phyloP scores from a whole-genome alignment of 2,888 invertebrate genomes.

The Amphiduros pacificus region DNA sequence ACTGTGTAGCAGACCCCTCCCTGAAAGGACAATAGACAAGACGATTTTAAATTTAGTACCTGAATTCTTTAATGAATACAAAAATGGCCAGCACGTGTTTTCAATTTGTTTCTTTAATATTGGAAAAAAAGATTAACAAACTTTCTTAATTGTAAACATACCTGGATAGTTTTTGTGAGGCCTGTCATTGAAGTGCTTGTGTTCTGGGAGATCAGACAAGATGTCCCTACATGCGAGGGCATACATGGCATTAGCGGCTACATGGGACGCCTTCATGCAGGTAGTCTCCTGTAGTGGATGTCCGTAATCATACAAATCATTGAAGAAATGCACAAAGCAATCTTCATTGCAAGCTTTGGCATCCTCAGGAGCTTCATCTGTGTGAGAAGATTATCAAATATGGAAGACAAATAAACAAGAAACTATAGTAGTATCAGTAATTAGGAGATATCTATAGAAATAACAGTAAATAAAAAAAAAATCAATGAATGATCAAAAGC shows the following conservation, averaged over 20 bases:
- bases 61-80: no score
- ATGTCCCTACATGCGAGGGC: conserved; percentile 5
- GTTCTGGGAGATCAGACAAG: conserved; percentile 7
- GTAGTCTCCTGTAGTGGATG: neutral
- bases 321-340: neutral
- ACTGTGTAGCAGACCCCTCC: neutral
- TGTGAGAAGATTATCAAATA: no score
- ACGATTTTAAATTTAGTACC: no score
- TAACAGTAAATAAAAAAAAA: no score
- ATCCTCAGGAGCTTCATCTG: conserved; percentile 8
- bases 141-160: no score
- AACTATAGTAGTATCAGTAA: no score
- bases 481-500: no score
- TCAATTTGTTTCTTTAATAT: no score
- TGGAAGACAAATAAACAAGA: neutral
- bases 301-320: neutral
- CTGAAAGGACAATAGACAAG: neutral
- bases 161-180: neutral
- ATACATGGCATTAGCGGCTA: conserved; percentile 11
- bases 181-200: neutral
- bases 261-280: conserved; percentile 1
- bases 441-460: no score
- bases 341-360: conserved; percentile 10
- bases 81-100: no score
- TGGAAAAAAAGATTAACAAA: no score